A percentile compares a stretch with the other conserved stretches of the same genome.
Conservation (phyloP, 2,113 vertebrate genomes). For the Zingel zingel region DNA sequence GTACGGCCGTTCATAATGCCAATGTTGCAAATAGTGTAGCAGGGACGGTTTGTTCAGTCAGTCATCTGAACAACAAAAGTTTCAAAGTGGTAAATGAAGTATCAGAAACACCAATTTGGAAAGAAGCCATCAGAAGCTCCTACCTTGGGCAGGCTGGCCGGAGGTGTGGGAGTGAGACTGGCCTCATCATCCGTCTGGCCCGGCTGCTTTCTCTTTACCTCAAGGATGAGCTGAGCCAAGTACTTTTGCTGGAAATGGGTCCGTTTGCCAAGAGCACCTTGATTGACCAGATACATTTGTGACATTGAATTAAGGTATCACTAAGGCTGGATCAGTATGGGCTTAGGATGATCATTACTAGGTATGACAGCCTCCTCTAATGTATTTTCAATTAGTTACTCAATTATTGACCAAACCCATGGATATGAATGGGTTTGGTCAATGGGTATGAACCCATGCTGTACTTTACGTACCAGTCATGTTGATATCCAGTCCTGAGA, state of each 20-base stretch:
- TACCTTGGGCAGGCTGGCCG: conserved; percentile 90
- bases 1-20: no score
- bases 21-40: no score
- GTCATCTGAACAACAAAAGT: neutral
- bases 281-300: conserved; percentile 26
- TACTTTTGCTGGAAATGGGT: conserved; percentile 94
- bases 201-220: conserved; percentile 85
- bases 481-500: conserved; percentile 87
- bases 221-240: conserved; percentile 93
- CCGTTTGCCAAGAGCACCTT: conserved; percentile 96
- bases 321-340: neutral
- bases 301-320: neutral
- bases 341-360: neutral
- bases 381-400: neutral
- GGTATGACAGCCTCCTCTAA: neutral
- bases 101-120: neutral
- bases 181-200: conserved; percentile 67
- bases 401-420: neutral
- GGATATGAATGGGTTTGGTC: no score
- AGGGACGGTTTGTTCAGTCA: neutral
- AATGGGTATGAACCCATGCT: no score
- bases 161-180: conserved; percentile 87
- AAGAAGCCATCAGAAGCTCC: neutral
- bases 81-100: no score
- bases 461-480: conserved; percentile 86